Percentiles rank a stretch among this genome's conserved stretches.
Evolutionary conservation across 1,140 invertebrate genomes (phyloP).

Genomic region (Atta cephalotes): DNA sequence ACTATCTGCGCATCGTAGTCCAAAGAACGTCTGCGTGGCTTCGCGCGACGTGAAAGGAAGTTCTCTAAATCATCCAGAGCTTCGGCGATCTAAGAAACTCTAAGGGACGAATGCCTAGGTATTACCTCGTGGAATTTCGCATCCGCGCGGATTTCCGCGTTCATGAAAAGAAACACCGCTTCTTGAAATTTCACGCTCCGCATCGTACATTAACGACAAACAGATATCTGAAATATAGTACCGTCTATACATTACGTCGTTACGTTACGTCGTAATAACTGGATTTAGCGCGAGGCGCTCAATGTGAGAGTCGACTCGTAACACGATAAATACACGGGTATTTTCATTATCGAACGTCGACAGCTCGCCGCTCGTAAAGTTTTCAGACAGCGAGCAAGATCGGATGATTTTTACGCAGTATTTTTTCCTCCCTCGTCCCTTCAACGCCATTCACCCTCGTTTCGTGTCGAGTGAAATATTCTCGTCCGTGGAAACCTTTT

Average conservation of each 20-base stretch:
- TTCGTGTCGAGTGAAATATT: background rate
- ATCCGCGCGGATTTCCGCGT: conserved; percentile 16
- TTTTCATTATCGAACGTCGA: conserved; percentile 75
- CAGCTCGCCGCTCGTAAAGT: conserved; percentile 71
- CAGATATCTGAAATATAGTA: conserved; percentile 59
- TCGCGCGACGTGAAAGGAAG: conserved; percentile 34
- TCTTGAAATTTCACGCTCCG: background rate
- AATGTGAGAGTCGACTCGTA: conserved; percentile 32
- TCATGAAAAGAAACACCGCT: background rate
- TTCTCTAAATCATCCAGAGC: conserved; percentile 42
- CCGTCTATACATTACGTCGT: conserved; percentile 62
- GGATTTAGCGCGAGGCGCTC: conserved; percentile 65
- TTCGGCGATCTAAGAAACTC: background rate
- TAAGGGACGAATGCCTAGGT: background rate
- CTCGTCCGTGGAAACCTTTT: background rate
- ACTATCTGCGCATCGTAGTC: conserved; percentile 14
- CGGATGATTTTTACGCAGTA: conserved; percentile 71
- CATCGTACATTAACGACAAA: conserved; percentile 22
- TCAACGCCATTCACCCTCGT: background rate
- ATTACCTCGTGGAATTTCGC: background rate
- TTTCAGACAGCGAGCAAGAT: conserved; percentile 57
- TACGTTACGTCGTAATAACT: conserved; percentile 69
- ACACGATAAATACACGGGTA: conserved; percentile 73
- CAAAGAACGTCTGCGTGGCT: conserved; percentile 18
- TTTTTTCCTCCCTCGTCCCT: background rate